Base-by-base conservation (phyloP, 2,113 vertebrate species). In the Eublepharis macularius region DNA sequence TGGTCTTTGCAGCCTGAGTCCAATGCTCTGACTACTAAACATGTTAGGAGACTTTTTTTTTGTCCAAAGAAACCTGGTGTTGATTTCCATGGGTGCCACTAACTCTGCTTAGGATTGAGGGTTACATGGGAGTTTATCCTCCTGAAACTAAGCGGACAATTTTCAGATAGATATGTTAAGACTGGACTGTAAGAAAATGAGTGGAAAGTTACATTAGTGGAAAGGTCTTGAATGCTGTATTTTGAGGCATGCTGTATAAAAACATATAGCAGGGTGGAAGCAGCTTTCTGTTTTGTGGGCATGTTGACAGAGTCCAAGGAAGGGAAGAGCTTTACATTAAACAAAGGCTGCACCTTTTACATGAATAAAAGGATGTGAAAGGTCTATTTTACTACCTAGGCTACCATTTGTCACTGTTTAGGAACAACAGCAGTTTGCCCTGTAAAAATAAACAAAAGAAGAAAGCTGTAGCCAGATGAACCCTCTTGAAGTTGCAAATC, bases 371-470 rank as follows among this genome's bases (percentile, higher is more conserved):
- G 36, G 4, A 34, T 63, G 41, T 39, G 14, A 76, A 36, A 57
- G 8, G 45, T 54, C 73, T 72, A 39, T 70, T 70, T 79, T 65
- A 65, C 54, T 73, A 51, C 75, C 81, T 87, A 79, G 86, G 65
- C 19, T 73, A 83, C 75, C 43, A 41, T 17, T 29, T 78, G 29
- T 63, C 54, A 86, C 68, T 86, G 32, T 73, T 73, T 73, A 65
- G 54, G 66, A 83, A 65, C 81, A 16, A 16, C 24, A 65, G 17
- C 24, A 49, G 19, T 60, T 39, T 65, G 9, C 34, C 41, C 34
- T 83, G 51, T 79, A 73, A 78, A 72, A 79, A 68, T 83, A 87
- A 87, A 83, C 80, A 82, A 41, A 54, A 54, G 73, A 63, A 73
- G 34, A 73, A 86, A 51, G 34, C 19, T 19, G 51, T 12, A 51